Percentiles rank a stretch among this genome's conserved stretches.
These are phyloP conservation scores for Pseudorectes ferrugineus DNA, from an alignment of 2,113 vertebrate species.

Conservation along the genomic window DNA sequence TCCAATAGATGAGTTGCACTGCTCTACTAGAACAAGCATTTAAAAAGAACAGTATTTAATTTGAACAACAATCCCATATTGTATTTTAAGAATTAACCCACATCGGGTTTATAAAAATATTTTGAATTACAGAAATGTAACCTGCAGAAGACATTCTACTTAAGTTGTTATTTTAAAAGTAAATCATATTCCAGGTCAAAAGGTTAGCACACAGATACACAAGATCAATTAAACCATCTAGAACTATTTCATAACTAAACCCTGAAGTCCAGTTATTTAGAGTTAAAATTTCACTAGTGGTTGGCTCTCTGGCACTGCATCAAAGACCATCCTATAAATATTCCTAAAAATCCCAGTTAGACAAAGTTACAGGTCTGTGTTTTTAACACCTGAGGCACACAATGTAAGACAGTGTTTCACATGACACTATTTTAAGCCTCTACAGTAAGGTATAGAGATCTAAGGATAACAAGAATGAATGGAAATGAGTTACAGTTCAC, in stretches of 20 bases:
- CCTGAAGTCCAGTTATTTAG: not conserved
- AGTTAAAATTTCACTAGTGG: not conserved
- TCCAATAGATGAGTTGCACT: not conserved
- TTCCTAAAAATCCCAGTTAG: not conserved
- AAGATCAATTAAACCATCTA: not conserved
- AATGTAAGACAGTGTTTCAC: not conserved
- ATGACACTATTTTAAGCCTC: not conserved
- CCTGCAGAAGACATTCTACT: not conserved
- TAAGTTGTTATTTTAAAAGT: not conserved
- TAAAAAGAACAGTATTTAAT: not conserved
- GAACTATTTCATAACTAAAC: not conserved
- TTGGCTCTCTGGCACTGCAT: not conserved
- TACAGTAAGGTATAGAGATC: not conserved
- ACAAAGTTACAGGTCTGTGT: accelerated
- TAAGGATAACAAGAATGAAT: not conserved
- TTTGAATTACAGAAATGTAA: not conserved
- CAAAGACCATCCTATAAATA: not conserved
- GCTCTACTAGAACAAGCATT: not conserved
- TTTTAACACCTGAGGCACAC: not conserved
- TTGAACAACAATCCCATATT: not conserved
- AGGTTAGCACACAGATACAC: not conserved
- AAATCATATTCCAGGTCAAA: not conserved
- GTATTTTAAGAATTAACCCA: not conserved
- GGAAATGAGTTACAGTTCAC: not conserved
- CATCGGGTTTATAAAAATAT: not conserved